Percentiles rank a stretch among this genome's conserved stretches.
Evolutionary conservation across 2,113 vertebrate genomes (phyloP).

Genomic region (Bothrops jararaca): DNA sequence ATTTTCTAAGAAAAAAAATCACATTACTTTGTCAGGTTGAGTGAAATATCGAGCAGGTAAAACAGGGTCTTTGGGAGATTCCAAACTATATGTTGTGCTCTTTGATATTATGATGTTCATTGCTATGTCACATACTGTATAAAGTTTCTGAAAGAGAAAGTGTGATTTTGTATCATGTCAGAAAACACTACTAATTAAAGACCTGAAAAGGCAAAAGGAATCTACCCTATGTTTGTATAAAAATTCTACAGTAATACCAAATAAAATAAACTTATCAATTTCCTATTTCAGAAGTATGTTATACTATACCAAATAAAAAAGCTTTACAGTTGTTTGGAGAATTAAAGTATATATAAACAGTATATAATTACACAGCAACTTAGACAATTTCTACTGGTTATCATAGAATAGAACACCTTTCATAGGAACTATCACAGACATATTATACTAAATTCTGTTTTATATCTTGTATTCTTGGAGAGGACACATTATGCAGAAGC

Average conservation of each 20-base stretch:
- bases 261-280: neutral
- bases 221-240: neutral
- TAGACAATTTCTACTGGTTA: neutral
- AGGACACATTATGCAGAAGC: neutral
- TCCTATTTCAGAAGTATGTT: neutral
- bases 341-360: neutral
- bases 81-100: constrained; percentile 98
- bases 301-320: neutral
- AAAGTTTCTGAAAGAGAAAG: constrained; percentile 83
- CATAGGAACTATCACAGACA: neutral
- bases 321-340: neutral
- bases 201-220: neutral
- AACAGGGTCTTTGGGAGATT: constrained; percentile 97
- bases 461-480: neutral
- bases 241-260: neutral
- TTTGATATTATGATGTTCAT: constrained; percentile 99
- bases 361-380: neutral
- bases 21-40: constrained; percentile 92
- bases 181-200: neutral
- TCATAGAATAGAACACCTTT: neutral
- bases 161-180: neutral
- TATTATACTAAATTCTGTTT: neutral
- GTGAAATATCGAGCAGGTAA: constrained; percentile 93
- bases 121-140: constrained; percentile 97
- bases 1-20: constrained; percentile 4